Conservation (phyloP, 2,113 vertebrate species). For the Eretmochelys imbricata region DNA sequence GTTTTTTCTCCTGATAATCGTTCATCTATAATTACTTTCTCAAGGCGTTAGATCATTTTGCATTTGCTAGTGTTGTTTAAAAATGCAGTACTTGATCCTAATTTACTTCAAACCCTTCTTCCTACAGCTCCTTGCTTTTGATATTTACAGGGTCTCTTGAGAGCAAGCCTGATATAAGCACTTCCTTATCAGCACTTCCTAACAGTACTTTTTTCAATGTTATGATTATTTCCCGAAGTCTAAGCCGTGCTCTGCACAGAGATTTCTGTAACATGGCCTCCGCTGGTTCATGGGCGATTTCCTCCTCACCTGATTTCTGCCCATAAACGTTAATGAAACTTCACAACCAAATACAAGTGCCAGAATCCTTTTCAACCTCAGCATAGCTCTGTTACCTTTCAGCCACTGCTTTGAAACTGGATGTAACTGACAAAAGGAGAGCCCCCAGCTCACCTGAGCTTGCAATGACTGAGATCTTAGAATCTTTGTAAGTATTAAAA, state of each 20-base stretch:
- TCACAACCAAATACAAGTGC: background rate
- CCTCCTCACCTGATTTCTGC: background rate
- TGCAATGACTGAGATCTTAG: background rate
- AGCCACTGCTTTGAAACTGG: background rate
- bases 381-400: rapidly evolving
- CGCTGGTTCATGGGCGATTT: rapidly evolving
- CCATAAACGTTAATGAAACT: rapidly evolving
- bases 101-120: background rate
- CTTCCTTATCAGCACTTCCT: background rate
- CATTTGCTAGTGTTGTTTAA: background rate
- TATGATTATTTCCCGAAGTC: background rate
- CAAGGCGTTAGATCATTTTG: background rate
- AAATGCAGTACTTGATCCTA: background rate
- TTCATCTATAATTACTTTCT: background rate
- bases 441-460: background rate
- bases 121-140: background rate
- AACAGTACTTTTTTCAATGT: background rate
- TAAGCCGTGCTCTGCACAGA: background rate
- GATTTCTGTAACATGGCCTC: background rate
- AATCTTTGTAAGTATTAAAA: background rate
- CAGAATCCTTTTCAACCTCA: background rate
- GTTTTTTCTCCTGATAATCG: background rate
- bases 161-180: background rate
- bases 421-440: background rate
- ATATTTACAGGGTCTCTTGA: background rate